These are phyloP conservation scores for Chymomyza amoena DNA, from an alignment of 2,888 invertebrate genomes.

Conservation along the genomic window DNA sequence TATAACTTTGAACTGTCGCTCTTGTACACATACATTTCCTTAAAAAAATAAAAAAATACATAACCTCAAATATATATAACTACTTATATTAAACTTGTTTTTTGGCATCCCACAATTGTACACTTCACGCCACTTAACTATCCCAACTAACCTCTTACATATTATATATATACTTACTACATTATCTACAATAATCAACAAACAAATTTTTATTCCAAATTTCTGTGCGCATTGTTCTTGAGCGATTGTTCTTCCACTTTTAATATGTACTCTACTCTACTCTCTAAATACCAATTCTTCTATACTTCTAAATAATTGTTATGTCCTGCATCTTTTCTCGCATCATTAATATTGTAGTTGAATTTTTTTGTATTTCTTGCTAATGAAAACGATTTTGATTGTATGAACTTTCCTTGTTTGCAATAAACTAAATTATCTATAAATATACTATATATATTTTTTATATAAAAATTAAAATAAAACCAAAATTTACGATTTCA, in stretches of 20 bases:
- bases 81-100: slow-evolving; percentile 20
- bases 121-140: not conserved
- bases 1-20: slow-evolving; percentile 52
- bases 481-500: slow-evolving; percentile 20
- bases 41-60: not conserved
- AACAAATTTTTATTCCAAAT: slow-evolving; percentile 7
- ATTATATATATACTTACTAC: slow-evolving; percentile 14
- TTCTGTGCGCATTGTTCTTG: slow-evolving; percentile 18
- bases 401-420: slow-evolving; percentile 20
- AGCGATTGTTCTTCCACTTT: slow-evolving; percentile 32
- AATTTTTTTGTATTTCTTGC: slow-evolving; percentile 58
- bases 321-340: slow-evolving; percentile 69
- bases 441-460: not conserved
- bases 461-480: not conserved
- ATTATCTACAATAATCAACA: slow-evolving; percentile 22
- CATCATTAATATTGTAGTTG: slow-evolving; percentile 75
- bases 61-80: slow-evolving; percentile 27
- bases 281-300: slow-evolving; percentile 13
- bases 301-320: slow-evolving; percentile 23
- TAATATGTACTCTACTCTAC: slow-evolving; percentile 23
- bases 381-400: slow-evolving; percentile 13
- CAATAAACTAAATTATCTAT: not conserved
- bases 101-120: slow-evolving; percentile 31
- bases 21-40: slow-evolving; percentile 32
- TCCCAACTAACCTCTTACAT: not conserved